Percentiles rank a stretch among this genome's conserved stretches.
Evolutionary conservation across 2,113 vertebrate genomes (phyloP).

Genomic region (Heterotilapia buettikoferi): DNA sequence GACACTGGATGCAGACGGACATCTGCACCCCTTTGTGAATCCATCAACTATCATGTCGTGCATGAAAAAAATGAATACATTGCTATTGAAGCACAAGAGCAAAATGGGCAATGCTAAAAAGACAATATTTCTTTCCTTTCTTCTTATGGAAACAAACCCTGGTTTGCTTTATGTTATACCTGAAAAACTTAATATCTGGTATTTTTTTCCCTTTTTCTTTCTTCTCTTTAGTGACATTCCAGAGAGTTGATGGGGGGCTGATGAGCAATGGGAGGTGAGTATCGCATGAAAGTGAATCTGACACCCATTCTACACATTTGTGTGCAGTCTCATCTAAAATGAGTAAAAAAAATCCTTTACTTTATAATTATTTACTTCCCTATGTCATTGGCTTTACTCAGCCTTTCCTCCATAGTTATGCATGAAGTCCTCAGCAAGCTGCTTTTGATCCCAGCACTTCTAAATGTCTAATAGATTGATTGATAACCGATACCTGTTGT

Average conservation of each 20-base stretch:
- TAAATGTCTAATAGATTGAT: conserved; percentile 51
- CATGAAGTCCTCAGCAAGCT: background rate
- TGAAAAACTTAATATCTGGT: background rate
- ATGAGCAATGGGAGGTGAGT: conserved; percentile 99
- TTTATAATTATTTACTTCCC: background rate
- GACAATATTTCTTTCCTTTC: background rate
- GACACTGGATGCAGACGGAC: conserved; percentile 6
- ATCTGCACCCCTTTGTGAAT: conserved; percentile 5
- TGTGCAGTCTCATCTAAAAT: background rate
- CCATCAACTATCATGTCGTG: conserved; percentile 13
- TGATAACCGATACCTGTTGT: conserved; percentile 58
- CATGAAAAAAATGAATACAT: background rate
- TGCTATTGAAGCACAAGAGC: background rate
- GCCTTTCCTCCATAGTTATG: background rate
- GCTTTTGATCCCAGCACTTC: conserved; percentile 27
- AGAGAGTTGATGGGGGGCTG: conserved; percentile 95
- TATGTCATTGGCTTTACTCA: background rate
- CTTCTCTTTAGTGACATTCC: conserved; percentile 87
- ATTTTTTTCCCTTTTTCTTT: conserved; percentile 3
- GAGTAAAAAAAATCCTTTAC: background rate
- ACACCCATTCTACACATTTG: background rate
- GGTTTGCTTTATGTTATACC: background rate
- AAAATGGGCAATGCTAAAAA: background rate
- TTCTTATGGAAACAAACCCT: background rate
- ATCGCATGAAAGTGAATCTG: background rate